These are phyloP conservation scores for Cairina moschata DNA, from an alignment of 2,113 vertebrate species.

Conservation along the genomic window DNA sequence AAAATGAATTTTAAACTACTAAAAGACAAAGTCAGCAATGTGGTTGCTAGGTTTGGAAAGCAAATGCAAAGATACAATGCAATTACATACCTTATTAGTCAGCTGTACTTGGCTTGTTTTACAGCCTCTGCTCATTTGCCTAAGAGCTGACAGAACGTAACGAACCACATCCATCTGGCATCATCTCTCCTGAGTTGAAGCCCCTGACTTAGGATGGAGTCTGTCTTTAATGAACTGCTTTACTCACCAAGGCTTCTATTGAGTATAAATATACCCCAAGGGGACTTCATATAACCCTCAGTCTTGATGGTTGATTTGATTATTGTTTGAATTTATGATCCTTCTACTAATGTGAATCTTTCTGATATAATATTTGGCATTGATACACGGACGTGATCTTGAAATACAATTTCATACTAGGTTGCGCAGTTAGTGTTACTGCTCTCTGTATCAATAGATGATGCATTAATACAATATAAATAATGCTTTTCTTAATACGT, in stretches of 20 bases:
- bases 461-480: neutral
- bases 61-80: neutral
- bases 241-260: neutral
- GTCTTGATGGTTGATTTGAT: constrained; percentile 20
- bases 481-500: neutral
- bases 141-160: neutral
- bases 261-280: neutral
- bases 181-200: neutral
- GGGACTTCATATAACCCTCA: neutral
- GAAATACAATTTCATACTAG: neutral
- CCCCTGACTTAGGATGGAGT: neutral
- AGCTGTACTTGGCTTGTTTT: constrained; percentile 11
- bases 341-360: neutral
- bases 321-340: constrained; percentile 19
- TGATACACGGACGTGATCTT: neutral
- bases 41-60: neutral
- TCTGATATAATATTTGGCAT: neutral
- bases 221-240: neutral
- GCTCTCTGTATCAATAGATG: neutral
- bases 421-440: neutral
- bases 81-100: constrained; percentile 20
- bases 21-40: neutral
- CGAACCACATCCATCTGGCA: neutral
- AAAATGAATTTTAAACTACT: neutral
- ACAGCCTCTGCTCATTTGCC: neutral